Conservation (phyloP, 1,140 invertebrate genomes). For the Orius laevigatus region DNA sequence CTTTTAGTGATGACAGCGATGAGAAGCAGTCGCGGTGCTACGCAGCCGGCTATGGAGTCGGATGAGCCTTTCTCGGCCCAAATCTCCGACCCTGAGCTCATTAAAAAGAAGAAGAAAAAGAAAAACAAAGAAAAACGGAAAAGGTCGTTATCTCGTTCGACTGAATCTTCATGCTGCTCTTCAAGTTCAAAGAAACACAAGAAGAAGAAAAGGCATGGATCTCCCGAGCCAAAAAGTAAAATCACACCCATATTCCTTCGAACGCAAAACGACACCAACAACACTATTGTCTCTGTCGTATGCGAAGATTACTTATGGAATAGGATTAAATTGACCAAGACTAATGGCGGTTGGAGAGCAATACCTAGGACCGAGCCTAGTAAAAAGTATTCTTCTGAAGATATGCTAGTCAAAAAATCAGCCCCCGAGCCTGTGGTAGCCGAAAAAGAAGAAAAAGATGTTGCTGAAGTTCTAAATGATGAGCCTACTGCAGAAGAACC, state of each 20-base stretch:
- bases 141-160: slow-evolving; percentile 17
- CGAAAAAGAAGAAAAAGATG: slow-evolving; percentile 19
- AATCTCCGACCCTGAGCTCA: too few species aligned
- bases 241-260: slow-evolving; percentile 66
- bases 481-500: neutral
- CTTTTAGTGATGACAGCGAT: too few species aligned
- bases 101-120: slow-evolving; percentile 12
- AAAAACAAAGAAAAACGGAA: slow-evolving; percentile 14
- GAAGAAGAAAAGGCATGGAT: slow-evolving; percentile 18
- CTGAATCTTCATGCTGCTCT: slow-evolving; percentile 17
- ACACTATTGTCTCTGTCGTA: slow-evolving; percentile 58
- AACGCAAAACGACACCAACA: slow-evolving; percentile 52
- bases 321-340: slow-evolving; percentile 60
- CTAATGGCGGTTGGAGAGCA: slow-evolving; percentile 59
- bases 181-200: slow-evolving; percentile 12
- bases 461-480: slow-evolving; percentile 17
- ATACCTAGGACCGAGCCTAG: slow-evolving; percentile 35
- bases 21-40: too few species aligned
- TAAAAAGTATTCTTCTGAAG: slow-evolving; percentile 18
- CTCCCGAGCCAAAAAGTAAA: slow-evolving; percentile 24
- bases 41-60: too few species aligned
- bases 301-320: slow-evolving; percentile 76
- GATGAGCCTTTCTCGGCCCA: too few species aligned
- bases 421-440: too few species aligned
- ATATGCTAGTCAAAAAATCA: slow-evolving; percentile 19